Base-by-base conservation (phyloP, 1,140 invertebrate species). In the Caenorhabditis inopinata region DNA sequence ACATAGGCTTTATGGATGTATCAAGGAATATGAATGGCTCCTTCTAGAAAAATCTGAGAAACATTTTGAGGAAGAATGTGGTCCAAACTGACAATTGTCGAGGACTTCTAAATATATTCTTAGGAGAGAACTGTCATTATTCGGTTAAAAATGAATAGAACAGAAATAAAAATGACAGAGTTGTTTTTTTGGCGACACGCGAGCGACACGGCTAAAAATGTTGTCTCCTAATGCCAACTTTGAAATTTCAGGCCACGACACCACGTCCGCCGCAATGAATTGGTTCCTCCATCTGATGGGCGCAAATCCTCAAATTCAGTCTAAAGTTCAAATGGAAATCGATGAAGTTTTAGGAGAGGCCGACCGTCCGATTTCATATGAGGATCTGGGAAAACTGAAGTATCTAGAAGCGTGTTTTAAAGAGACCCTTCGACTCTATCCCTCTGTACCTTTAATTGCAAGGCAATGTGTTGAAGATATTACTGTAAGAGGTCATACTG, bases 331-430 rank as follows among this genome's bases (percentile, higher is more conserved):
- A 78, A 91, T 93, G 82, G 94, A 96, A 87, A 84, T 95, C 51
- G 92, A 94, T 80, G 88, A 90, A 74, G 93, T 95, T 77, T 94
- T 95, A 84, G 92, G 93, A 4, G 92, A 93, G 27, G 92, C 94
- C n/a, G 89, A 92, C 91, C 81, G 92, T 91, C 29, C 92, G 21
- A 92, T 92, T 53, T 93, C 93, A 18, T 94, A 93, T 89, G 92
- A 93, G 85, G 94, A 94, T 81, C 92, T 94, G 21, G 88, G 93
- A 49, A 92, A 93, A 85, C 93, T 95, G 92, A 94, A 94, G 87
- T 94, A 94, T 83, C 88, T 94, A 32, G 94, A 95, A 86, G 91
- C 93, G 79, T 93, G 93, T 58, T 92, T 94, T 51, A 92, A 94
- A 90, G 94, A 93, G 87, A 92, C 93, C 6, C 90, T 94, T 12